A percentile compares a stretch with the other conserved stretches of the same genome.
These are phyloP conservation scores for Corydoras sp. DNA, from an alignment of 2,113 vertebrate species.

Conservation along the genomic window DNA sequence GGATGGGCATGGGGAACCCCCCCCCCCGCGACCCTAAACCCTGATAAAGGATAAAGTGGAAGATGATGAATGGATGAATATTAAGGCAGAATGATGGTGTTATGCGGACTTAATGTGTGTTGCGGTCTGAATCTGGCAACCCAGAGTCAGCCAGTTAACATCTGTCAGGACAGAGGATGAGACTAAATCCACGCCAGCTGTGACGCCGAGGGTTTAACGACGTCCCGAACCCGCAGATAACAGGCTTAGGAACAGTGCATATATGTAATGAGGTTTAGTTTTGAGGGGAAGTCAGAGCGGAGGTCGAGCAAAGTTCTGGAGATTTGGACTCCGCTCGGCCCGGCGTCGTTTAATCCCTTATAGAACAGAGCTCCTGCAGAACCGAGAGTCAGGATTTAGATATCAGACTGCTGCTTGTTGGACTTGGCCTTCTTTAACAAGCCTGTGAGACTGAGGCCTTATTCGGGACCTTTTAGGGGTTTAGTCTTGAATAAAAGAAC, in stretches of 20 bases:
- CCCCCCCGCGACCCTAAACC: too few relatives aligned
- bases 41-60: too few relatives aligned
- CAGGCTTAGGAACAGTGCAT: background rate
- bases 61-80: too few relatives aligned
- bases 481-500: too few relatives aligned
- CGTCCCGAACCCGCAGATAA: background rate
- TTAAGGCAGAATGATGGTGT: too few relatives aligned
- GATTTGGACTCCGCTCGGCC: too few relatives aligned
- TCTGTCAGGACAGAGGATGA: conserved; percentile 24
- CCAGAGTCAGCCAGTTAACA: conserved; percentile 26
- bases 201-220: background rate
- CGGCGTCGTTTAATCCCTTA: too few relatives aligned
- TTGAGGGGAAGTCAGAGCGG: background rate
- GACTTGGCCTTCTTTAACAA: background rate
- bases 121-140: background rate
- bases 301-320: background rate
- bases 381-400: background rate
- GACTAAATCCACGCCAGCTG: conserved; percentile 5
- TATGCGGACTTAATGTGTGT: too few relatives aligned
- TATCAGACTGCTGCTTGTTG: background rate
- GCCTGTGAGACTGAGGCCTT: too few relatives aligned
- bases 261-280: conserved; percentile 3
- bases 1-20: too few relatives aligned
- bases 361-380: background rate
- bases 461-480: too few relatives aligned